These are phyloP conservation scores for Spodoptera picta DNA, from an alignment of 2,888 invertebrate genomes.

Conservation along the genomic window DNA sequence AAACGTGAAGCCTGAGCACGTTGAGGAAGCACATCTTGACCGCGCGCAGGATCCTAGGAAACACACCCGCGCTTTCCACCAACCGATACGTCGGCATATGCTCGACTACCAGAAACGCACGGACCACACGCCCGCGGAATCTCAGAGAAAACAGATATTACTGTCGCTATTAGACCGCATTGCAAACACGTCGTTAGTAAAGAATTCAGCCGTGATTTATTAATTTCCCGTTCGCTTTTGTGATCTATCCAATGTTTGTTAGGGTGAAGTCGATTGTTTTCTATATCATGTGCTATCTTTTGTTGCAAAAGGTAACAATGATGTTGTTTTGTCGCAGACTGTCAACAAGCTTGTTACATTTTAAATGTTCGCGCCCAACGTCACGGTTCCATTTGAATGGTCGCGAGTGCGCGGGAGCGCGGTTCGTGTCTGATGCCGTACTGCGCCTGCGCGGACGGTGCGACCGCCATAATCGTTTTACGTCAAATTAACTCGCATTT, in stretches of 20 bases:
- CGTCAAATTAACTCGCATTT: constrained; percentile 83
- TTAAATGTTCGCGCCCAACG: constrained; percentile 61
- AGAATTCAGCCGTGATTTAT: constrained; percentile 70
- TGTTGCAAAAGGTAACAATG: constrained; percentile 80
- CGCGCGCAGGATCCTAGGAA: constrained; percentile 62
- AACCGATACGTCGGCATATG: constrained; percentile 78
- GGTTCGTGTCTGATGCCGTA: constrained; percentile 69
- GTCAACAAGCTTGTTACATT: constrained; percentile 41
- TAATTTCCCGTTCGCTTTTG: constrained; percentile 63
- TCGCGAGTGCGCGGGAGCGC: constrained; percentile 69
- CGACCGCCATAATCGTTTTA: constrained; percentile 74
- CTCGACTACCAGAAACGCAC: constrained; percentile 65
- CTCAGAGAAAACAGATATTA: constrained; percentile 77
- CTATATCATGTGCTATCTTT: constrained; percentile 79
- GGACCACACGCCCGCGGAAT: constrained; percentile 65
- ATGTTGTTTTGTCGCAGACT: constrained; percentile 46
- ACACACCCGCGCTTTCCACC: constrained; percentile 68
- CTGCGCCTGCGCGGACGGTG: constrained; percentile 70
- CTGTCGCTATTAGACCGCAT: constrained; percentile 68
- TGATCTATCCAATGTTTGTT: constrained; percentile 29
- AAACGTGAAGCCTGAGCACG: constrained; percentile 87
- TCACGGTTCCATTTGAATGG: constrained; percentile 54
- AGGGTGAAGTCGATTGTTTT: constrained; percentile 37
- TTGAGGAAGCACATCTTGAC: constrained; percentile 89
- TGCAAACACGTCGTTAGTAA: constrained; percentile 68